These are phyloP conservation scores for Zaprionus inermis DNA, from an alignment of 1,140 invertebrate genomes.

Conservation along the genomic window DNA sequence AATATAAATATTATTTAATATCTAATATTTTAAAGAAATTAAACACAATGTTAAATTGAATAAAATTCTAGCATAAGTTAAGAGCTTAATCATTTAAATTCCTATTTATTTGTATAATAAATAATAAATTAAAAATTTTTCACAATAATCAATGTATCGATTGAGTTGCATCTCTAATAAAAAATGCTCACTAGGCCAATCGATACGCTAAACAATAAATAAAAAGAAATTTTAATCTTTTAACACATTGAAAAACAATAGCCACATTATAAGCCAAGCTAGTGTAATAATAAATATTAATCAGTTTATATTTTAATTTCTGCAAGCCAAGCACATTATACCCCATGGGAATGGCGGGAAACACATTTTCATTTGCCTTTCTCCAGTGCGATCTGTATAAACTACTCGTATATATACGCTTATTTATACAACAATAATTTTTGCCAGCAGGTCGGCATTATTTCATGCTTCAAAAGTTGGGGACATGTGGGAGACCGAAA, in stretches of 20 bases:
- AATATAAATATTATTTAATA: too few relatives aligned
- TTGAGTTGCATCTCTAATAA: too few relatives aligned
- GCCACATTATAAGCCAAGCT: background rate
- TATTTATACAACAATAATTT: constrained; percentile 50
- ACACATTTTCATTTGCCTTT: constrained; percentile 44
- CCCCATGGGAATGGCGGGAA: constrained; percentile 15
- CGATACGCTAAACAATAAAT: too few relatives aligned
- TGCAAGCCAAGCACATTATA: constrained; percentile 8
- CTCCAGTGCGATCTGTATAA: constrained; percentile 46
- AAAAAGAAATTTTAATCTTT: too few relatives aligned
- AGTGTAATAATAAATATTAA: background rate
- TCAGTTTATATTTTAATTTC: background rate
- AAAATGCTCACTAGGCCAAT: too few relatives aligned
- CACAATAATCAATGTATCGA: too few relatives aligned
- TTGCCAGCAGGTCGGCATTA: constrained; percentile 59
- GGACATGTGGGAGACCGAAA: constrained; percentile 55
- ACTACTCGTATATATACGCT: constrained; percentile 24
- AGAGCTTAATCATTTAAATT: too few relatives aligned
- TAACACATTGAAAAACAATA: background rate
- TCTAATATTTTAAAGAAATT: too few relatives aligned
- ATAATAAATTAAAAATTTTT: too few relatives aligned
- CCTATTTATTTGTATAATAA: too few relatives aligned
- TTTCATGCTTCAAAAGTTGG: constrained; percentile 60
- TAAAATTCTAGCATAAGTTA: too few relatives aligned
- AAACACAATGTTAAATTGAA: too few relatives aligned